These are phyloP conservation scores for Girardia tigrina DNA, from an alignment of 2,888 invertebrate genomes.

Conservation along the genomic window DNA sequence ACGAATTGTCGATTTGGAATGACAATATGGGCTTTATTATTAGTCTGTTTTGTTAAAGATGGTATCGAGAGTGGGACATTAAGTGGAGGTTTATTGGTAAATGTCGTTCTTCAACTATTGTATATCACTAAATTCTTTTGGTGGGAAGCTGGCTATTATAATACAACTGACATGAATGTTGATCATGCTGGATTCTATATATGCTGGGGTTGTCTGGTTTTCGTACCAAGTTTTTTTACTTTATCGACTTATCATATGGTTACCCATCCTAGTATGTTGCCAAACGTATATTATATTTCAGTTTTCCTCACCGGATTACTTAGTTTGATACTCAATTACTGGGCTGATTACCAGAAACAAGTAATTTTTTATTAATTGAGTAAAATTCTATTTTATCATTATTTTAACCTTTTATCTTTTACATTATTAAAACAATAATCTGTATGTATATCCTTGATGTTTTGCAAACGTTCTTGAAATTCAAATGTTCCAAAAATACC, in stretches of 20 bases:
- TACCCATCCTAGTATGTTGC: constrained; percentile 44
- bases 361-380: no score
- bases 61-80: constrained; percentile 48
- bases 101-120: constrained; percentile 51
- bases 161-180: constrained; percentile 55
- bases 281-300: constrained; percentile 40
- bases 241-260: constrained; percentile 52
- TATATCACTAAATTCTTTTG: constrained; percentile 56
- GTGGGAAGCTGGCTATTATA: constrained; percentile 56
- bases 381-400: no score
- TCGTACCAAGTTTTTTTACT: constrained; percentile 49
- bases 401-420: no score
- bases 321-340: constrained; percentile 52
- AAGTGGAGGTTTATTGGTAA: constrained; percentile 48
- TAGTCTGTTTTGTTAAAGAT: constrained; percentile 48
- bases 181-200: constrained; percentile 54
- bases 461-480: no score
- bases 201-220: constrained; percentile 55
- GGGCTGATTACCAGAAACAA: constrained; percentile 54
- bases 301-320: constrained; percentile 47
- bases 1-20: constrained; percentile 53
- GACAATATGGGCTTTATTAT: constrained; percentile 52
- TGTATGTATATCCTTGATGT: no score
- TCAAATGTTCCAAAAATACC: no score
- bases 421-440: no score